Conservation (phyloP, 2,797 vertebrate species). For the Argentina silus region DNA sequence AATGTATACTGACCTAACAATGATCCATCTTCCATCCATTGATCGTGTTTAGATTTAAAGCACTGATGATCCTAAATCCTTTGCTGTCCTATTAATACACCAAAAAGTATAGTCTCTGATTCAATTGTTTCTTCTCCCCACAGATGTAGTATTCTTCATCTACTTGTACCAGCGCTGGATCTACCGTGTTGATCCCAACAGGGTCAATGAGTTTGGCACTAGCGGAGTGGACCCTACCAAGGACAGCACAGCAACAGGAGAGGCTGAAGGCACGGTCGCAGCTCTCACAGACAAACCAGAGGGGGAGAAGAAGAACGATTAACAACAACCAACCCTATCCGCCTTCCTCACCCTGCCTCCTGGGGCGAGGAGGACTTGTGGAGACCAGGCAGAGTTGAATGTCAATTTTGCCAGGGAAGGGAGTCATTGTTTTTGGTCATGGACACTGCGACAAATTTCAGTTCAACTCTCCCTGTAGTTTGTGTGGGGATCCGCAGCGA, state of each 20-base stretch:
- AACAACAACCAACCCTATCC: conserved; percentile 50
- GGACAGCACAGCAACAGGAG: conserved; percentile 47
- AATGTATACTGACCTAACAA: no score
- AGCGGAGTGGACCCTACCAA: conserved; percentile 78
- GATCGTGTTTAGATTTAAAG: no score
- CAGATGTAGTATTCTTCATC: conserved; percentile 95
- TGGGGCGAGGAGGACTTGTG: conserved; percentile 66
- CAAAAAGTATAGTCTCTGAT: no score
- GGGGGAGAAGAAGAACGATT: conserved; percentile 92
- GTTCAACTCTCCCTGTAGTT: conserved; percentile 73
- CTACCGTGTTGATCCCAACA: conserved; percentile 91
- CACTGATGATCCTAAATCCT: no score
- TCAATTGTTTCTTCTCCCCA: not conserved
- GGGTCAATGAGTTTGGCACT: conserved; percentile 92
- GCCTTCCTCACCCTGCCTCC: conserved; percentile 49
- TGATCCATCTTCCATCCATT: no score
- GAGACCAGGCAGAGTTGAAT: conserved; percentile 59
- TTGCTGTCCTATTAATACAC: no score
- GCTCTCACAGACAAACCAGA: conserved; percentile 85
- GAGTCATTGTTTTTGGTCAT: conserved; percentile 69
- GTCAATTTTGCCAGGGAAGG: conserved; percentile 57
- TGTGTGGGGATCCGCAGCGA: conserved; percentile 72
- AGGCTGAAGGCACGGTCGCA: conserved; percentile 18
- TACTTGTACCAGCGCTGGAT: conserved; percentile 98
- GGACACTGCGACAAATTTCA: conserved; percentile 65